Conservation (phyloP, 1,140 invertebrate genomes). For the Drosophila lacertosa region DNA sequence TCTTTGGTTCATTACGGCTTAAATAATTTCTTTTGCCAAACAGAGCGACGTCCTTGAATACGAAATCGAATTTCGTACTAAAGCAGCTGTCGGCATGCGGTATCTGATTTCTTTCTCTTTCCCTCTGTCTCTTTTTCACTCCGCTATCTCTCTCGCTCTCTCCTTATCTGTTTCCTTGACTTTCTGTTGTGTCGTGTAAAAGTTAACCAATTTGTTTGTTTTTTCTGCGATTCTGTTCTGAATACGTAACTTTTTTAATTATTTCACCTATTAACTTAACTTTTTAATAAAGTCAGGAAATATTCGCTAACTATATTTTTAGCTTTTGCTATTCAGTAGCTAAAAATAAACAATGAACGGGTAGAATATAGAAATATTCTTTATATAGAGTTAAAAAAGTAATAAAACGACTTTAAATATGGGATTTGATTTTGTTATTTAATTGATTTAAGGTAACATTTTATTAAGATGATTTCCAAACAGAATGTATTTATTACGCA, state of each 20-base stretch:
- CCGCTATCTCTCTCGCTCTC: too few relatives aligned
- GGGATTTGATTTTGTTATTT: too few relatives aligned
- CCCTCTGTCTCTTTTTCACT: too few relatives aligned
- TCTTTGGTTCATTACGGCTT: slow-evolving; percentile 8
- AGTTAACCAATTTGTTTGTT: slow-evolving; percentile 15
- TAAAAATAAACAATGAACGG: background rate
- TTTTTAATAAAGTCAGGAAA: background rate
- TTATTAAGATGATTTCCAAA: too few relatives aligned
- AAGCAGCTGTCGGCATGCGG: slow-evolving; percentile 41
- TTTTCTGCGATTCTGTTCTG: background rate
- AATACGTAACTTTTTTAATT: slow-evolving; percentile 21
- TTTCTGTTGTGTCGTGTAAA: background rate
- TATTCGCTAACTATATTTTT: background rate
- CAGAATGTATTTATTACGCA: too few relatives aligned
- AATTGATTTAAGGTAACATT: too few relatives aligned
- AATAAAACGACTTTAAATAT: too few relatives aligned
- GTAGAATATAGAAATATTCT: too few relatives aligned
- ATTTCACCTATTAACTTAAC: slow-evolving; percentile 10
- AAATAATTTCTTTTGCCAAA: slow-evolving; percentile 34
- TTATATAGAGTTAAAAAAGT: too few relatives aligned
- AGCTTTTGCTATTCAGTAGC: background rate
- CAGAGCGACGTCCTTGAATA: slow-evolving; percentile 39
- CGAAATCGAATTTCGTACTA: slow-evolving; percentile 56
- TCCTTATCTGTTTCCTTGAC: background rate
- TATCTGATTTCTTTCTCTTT: slow-evolving; percentile 27